These are phyloP conservation scores for Bradysia coprophila DNA, from an alignment of 1,140 invertebrate species.

Conservation along the genomic window DNA sequence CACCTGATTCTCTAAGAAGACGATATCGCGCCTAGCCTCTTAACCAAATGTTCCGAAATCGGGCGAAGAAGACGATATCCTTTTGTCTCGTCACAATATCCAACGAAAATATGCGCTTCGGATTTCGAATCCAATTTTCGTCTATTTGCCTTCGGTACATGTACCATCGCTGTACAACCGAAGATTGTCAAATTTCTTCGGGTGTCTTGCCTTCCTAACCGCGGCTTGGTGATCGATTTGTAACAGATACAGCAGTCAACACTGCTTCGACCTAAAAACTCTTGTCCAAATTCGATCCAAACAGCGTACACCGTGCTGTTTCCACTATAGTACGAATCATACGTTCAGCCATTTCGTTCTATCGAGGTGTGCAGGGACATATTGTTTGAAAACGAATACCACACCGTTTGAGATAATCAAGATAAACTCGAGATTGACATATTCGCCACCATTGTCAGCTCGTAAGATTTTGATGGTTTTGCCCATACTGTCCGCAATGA, in stretches of 20 bases:
- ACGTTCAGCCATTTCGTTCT: constrained; percentile 22
- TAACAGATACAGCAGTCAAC: constrained; percentile 17
- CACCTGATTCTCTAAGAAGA: constrained; percentile 10
- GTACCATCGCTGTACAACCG: constrained; percentile 20
- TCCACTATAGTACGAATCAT: constrained; percentile 21
- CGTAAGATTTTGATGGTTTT: constrained; percentile 5
- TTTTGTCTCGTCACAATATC: constrained; percentile 12
- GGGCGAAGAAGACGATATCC: constrained; percentile 15
- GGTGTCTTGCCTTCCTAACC: constrained; percentile 10
- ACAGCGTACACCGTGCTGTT: constrained; percentile 16
- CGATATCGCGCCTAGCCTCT: constrained; percentile 14
- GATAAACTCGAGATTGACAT: constrained; percentile 15
- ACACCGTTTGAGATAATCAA: constrained; percentile 10
- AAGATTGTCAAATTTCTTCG: constrained; percentile 15
- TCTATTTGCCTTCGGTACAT: constrained; percentile 16
- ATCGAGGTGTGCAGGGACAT: constrained; percentile 15
- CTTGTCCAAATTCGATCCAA: constrained; percentile 15
- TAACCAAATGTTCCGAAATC: constrained; percentile 9
- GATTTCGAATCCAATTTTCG: constrained; percentile 13
- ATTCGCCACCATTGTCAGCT: constrained; percentile 26
- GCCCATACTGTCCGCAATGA: too few relatives aligned
- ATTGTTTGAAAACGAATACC: constrained; percentile 18
- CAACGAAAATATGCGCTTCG: constrained; percentile 15
- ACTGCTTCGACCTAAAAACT: constrained; percentile 23
- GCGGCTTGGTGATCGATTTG: constrained; percentile 19